Evolutionary conservation across 2,888 invertebrate species (phyloP).

Genomic region (Charanyca ferruginea): DNA sequence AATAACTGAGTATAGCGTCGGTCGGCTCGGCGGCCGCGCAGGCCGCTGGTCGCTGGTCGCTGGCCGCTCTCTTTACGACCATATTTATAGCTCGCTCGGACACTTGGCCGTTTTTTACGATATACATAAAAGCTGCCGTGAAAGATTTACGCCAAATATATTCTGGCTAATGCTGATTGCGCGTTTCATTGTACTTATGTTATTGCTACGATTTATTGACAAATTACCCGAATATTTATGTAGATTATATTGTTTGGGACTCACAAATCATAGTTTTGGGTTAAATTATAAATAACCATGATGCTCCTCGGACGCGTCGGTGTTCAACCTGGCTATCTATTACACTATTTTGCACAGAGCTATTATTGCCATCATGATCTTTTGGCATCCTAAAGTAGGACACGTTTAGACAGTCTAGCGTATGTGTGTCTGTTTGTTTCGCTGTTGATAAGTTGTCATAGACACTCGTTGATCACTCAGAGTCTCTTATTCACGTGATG

Average conservation of each 20-base stretch:
- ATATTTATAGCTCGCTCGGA: slow-evolving; percentile 88
- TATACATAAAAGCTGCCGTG: slow-evolving; percentile 90
- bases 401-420: not conserved
- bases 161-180: slow-evolving; percentile 89
- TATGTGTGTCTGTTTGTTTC: not conserved
- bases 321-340: too few species aligned
- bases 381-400: not conserved
- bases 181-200: slow-evolving; percentile 79
- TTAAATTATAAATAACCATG: not conserved
- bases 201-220: slow-evolving; percentile 71
- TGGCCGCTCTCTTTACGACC: slow-evolving; percentile 79
- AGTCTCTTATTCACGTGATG: not conserved
- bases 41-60: slow-evolving; percentile 34
- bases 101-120: slow-evolving; percentile 89
- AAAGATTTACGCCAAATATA: slow-evolving; percentile 90
- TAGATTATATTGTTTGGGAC: slow-evolving; percentile 50
- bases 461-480: not conserved
- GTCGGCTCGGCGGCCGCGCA: slow-evolving; percentile 16
- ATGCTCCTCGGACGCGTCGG: too few species aligned
- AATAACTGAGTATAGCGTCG: not conserved
- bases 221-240: slow-evolving; percentile 66
- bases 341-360: not conserved
- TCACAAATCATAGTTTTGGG: slow-evolving; percentile 35
- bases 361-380: not conserved
- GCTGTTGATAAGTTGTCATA: not conserved